phyloP scores from a whole-genome alignment of 2,113 vertebrate species.

The Neodon shergylaensis region DNA sequence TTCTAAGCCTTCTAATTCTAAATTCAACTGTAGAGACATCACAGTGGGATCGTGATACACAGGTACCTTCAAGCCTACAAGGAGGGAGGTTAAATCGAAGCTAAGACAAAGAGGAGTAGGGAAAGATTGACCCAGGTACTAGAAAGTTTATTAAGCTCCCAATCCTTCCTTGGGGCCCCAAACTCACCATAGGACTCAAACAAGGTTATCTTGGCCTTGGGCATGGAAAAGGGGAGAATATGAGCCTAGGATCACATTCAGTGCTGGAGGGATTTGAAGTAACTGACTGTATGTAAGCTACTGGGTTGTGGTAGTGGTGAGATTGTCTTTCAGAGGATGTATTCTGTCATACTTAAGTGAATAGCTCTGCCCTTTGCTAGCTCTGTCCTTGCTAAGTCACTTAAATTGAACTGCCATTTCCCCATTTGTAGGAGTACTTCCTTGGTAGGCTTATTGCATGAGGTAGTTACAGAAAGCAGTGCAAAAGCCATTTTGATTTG shows the following conservation, averaged over 20 bases:
- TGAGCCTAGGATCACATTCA: neutral
- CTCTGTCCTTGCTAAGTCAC: neutral
- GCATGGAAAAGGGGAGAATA: neutral
- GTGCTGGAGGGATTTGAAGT: neutral
- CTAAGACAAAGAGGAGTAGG: neutral
- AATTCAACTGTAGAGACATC: conserved; percentile 17
- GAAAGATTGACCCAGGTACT: neutral
- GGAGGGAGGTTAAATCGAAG: neutral
- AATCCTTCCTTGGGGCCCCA: neutral
- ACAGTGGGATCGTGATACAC: neutral
- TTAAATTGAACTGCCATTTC: conserved; percentile 2
- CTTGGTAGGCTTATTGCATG: neutral
- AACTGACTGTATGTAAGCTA: neutral
- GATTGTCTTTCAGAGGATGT: neutral
- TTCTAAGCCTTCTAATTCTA: conserved; percentile 44
- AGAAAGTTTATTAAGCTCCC: neutral
- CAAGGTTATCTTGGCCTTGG: neutral
- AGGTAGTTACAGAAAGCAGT: neutral
- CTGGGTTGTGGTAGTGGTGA: neutral
- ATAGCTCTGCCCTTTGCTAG: neutral
- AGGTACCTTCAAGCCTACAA: neutral
- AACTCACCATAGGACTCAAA: neutral
- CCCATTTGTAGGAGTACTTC: neutral
- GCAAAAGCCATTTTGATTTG: neutral
- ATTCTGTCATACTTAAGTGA: neutral